Conservation (phyloP, 2,113 vertebrate genomes). For the Dolichotis patagonum region DNA sequence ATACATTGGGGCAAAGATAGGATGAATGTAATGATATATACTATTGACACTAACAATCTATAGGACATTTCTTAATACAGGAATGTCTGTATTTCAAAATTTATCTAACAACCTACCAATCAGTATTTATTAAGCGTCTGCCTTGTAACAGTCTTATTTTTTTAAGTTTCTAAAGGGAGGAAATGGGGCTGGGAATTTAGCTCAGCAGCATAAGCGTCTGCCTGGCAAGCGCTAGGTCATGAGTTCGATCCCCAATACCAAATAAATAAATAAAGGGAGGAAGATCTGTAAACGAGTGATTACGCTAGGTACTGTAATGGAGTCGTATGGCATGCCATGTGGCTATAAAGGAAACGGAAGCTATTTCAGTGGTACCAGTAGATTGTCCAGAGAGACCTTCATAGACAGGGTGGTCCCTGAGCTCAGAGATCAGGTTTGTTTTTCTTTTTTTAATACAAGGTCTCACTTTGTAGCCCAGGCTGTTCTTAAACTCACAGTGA, state of each 20-base stretch:
- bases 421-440: neutral
- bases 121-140: neutral
- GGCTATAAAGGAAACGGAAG: neutral
- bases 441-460: too few relatives aligned
- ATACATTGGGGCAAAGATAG: neutral
- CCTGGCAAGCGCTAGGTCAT: too few relatives aligned
- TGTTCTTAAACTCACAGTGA: neutral
- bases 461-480: neutral
- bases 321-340: neutral
- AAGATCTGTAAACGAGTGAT: neutral
- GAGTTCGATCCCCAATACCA: too few relatives aligned
- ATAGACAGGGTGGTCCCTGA: neutral
- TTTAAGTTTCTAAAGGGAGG: neutral
- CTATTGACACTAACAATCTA: neutral
- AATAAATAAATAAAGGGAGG: constrained; percentile 20
- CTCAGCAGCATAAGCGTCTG: too few relatives aligned
- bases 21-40: neutral
- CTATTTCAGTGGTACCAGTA: neutral
- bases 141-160: neutral
- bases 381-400: neutral
- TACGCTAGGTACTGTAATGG: neutral
- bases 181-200: too few relatives aligned
- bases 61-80: neutral
- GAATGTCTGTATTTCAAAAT: neutral
- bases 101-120: neutral